A percentile compares a stretch with the other conserved stretches of the same genome.
Conservation (phyloP, 2,888 invertebrate species). For the Linnaemya tessellans region DNA sequence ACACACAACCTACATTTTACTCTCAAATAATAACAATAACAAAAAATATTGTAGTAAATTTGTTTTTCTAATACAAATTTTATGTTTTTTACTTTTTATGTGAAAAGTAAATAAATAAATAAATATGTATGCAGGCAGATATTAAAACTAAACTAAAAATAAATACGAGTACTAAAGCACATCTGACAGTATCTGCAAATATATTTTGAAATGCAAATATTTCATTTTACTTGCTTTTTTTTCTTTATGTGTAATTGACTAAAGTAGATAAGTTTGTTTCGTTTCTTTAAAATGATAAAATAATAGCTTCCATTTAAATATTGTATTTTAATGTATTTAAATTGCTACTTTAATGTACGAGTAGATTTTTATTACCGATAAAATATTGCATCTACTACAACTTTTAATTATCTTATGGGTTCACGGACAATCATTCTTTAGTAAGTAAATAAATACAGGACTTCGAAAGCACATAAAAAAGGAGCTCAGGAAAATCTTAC, state of each 20-base stretch:
- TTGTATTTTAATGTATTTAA: slow-evolving; percentile 24
- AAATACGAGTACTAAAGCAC: not conserved
- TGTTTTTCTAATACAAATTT: slow-evolving; percentile 14
- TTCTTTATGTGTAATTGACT: slow-evolving; percentile 13
- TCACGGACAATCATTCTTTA: slow-evolving; percentile 27
- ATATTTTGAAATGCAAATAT: slow-evolving; percentile 30
- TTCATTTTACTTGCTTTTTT: slow-evolving; percentile 4
- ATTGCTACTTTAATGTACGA: not conserved
- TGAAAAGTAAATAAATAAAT: slow-evolving; percentile 25
- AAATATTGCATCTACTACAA: not conserved
- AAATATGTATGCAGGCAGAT: slow-evolving; percentile 33
- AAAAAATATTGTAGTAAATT: slow-evolving; percentile 14
- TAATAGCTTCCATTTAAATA: slow-evolving; percentile 47
- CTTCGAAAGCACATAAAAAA: too few species aligned
- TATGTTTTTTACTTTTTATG: not conserved
- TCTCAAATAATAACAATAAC: slow-evolving; percentile 23
- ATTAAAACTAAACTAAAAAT: slow-evolving; percentile 42
- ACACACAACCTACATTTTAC: slow-evolving; percentile 7
- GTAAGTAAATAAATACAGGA: not conserved
- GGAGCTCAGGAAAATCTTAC: too few species aligned
- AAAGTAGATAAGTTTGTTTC: slow-evolving; percentile 43
- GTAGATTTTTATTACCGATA: not conserved
- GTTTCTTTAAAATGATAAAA: slow-evolving; percentile 51
- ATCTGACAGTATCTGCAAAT: slow-evolving; percentile 46
- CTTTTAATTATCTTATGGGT: not conserved